Evolutionary conservation across 1,140 invertebrate genomes (phyloP).

Genomic region (Streblospio benedicti): DNA sequence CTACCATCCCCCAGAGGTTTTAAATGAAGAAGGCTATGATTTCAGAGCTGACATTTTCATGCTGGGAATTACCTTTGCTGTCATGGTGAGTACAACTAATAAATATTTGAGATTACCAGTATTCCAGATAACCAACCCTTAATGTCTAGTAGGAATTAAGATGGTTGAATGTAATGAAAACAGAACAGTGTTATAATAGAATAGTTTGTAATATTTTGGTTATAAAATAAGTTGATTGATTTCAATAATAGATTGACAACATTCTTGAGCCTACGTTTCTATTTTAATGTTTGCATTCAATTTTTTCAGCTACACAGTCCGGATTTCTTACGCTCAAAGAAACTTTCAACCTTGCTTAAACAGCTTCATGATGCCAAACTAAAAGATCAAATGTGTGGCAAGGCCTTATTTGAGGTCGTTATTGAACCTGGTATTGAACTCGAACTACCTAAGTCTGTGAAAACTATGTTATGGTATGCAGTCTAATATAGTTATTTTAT

Average conservation of each 20-base stretch:
- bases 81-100: slow-evolving; percentile 9
- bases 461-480: too few relatives aligned
- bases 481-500: too few relatives aligned
- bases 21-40: slow-evolving; percentile 16
- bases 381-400: too few relatives aligned
- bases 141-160: neutral
- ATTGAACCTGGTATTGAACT: too few relatives aligned
- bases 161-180: neutral
- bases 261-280: neutral
- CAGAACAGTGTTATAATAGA: neutral
- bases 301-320: too few relatives aligned
- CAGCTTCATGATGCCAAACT: too few relatives aligned
- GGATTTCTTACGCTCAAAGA: too few relatives aligned
- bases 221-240: neutral
- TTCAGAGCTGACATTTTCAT: slow-evolving; percentile 17
- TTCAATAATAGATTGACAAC: neutral
- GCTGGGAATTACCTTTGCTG: slow-evolving; percentile 18
- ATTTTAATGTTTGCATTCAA: too few relatives aligned
- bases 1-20: slow-evolving; percentile 17
- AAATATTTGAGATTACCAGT: too few relatives aligned
- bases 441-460: too few relatives aligned
- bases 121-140: neutral
- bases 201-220: neutral
- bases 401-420: too few relatives aligned
- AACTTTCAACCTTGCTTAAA: too few relatives aligned